Base-by-base conservation (phyloP, 2,797 vertebrate species). In the Valencia hispanica region DNA sequence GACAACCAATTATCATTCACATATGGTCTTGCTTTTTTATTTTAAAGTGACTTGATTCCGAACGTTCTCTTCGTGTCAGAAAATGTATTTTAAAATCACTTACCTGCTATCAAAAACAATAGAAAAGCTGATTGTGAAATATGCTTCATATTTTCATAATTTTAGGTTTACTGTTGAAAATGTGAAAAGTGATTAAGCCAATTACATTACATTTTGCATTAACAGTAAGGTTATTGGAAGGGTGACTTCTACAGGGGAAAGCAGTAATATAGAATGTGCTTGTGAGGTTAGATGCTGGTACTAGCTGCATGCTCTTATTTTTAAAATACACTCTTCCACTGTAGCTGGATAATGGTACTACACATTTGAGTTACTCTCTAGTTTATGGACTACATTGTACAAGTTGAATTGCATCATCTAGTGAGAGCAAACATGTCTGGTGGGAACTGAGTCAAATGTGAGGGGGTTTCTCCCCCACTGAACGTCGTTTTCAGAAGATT, bases 341-440 rank as follows among this genome's bases (percentile, higher is more conserved):
- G 73, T 65, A 73, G 53, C 68, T 68, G 57, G 43, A 34, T 79
- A 39, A 47, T 65, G 25, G 27, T 8, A 4, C 34, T 32, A 25
- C 41, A n/a, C 77, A 57, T 70, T 59, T 32, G 25, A 41, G 63
- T 47, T 47, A 73, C 47, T 57, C 78, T 85, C 72, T 79, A 85
- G 72, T 47, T 63, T 77, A 50, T 75, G 80, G 72, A 84, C 77
- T 73, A 32, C 72, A 73, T 43, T 73, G 55, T 68, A 74, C 43
- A 74, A 73, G 69, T 76, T 77, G 50, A 34, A 30, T 93, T 93
- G 95, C 72, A 96, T 97, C 86, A 97, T 97, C 84, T 93, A 95
- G 93, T 93, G 87, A 87, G 86, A 84, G 84, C 73, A 73, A 48
- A 70, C 80, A 75, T 75, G 50, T 86, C 86, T 86, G 80, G 72